Base-by-base conservation (phyloP, 2,797 vertebrate genomes). In the Ptychadena robeensis region DNA sequence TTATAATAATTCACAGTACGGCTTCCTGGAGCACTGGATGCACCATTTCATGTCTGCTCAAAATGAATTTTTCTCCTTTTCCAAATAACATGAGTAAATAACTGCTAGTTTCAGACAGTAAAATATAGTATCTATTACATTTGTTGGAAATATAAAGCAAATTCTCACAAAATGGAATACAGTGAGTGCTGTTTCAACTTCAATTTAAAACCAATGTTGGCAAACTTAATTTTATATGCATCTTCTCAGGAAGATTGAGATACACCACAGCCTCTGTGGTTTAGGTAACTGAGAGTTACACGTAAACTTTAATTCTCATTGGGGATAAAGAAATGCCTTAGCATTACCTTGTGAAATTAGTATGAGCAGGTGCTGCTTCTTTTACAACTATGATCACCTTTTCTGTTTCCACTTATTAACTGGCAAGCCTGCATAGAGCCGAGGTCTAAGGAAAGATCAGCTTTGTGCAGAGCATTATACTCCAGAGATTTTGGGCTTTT, bases 141-240 rank as follows among this genome's bases (percentile, higher is more conserved):
- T 92, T 87, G 86, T 86, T 82, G 11, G 31, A 89, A 88, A 91
- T 88, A 87, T 87, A 87, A 89, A 91, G 85, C 87, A 40, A 91
- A 91, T 88, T 92, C 88, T 90, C 88, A 87, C 89, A 85, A 91
- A 92, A 92, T 90, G 87, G 87, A 93, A 92, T 91, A 93, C 91
- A 90, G 88, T 91, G 91, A 88, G 85, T 87, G 90, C 88, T 91
- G 90, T 90, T 88, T 91, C 88, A 88, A 88, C 86, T 90, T 87
- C 89, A 91, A 91, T 93, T 92, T 90, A 88, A 91, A 92, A 92
- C 86, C 89, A 92, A 92, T 92, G 91, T 90, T 87, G 92, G 86
- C 81, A 89, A 88, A 91, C 89, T 88, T 92, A 92, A 93, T 93
- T 92, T 89, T 89, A 88, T 92, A 91, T 93, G 85, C 88, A 91